phyloP scores from a whole-genome alignment of 2,797 vertebrate species.

The Momotus momota region DNA sequence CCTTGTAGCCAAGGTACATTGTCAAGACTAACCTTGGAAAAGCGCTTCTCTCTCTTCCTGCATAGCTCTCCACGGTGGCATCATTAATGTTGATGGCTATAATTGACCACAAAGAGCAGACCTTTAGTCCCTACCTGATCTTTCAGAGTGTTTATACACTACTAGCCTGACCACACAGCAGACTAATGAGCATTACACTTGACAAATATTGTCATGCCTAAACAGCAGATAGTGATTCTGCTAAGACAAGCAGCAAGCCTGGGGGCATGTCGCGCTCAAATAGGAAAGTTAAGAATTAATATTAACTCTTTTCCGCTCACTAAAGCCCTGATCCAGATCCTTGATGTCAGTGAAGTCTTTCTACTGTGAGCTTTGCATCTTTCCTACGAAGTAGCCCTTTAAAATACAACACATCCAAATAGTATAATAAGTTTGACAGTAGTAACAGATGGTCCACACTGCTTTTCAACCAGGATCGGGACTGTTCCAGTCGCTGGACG shows the following conservation, averaged over 20 bases:
- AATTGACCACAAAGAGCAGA: slow-evolving; percentile 64
- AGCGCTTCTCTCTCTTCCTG: neutral
- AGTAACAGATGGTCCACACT: neutral
- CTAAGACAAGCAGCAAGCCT: slow-evolving; percentile 27
- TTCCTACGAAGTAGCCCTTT: neutral
- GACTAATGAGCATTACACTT: slow-evolving; percentile 51
- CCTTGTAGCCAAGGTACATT: neutral
- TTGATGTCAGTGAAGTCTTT: neutral
- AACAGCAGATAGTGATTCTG: slow-evolving; percentile 33
- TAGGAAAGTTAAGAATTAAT: slow-evolving; percentile 27
- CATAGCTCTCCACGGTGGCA: slow-evolving; percentile 26
- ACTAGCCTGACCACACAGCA: slow-evolving; percentile 54
- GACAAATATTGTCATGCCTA: slow-evolving; percentile 67
- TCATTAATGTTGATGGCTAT: slow-evolving; percentile 56
- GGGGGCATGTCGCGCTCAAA: neutral
- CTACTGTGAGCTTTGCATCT: neutral
- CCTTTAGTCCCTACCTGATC: slow-evolving; percentile 57
- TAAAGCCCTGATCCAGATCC: neutral
- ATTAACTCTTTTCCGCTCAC: slow-evolving; percentile 7
- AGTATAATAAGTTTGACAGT: neutral
- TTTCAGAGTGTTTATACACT: slow-evolving; percentile 33
- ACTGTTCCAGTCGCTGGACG: neutral
- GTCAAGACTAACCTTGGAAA: slow-evolving; percentile 32
- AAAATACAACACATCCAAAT: neutral
- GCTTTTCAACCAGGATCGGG: neutral